Evolutionary conservation across 1,140 invertebrate genomes (phyloP), one percentile per base, ranked within the genome.

Genomic region (Drosophila nasuta): DNA sequence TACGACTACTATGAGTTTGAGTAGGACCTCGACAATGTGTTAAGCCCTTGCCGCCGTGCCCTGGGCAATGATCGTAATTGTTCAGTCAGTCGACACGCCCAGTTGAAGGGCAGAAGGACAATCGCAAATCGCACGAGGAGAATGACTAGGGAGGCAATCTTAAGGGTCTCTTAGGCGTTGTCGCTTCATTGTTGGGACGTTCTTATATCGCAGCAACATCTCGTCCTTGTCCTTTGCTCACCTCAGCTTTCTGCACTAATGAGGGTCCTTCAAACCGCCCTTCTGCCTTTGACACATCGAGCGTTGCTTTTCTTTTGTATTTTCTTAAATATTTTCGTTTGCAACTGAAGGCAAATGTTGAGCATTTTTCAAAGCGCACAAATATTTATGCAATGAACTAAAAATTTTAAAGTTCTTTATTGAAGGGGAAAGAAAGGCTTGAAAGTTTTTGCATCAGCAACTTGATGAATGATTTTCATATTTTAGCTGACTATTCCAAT

Each of bases 311-410:
- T 60, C 60, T 48, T 51, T 72, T 87, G 77, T 87, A 48, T 67
- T 87, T 71, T 75, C 13, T 88, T 58, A 83, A 87, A 87, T 87
- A 87, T 87, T 86, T 87, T 86, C 71, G 38, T 59, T 56, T 51
- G 66, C 35, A 62, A 65, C 56, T 69, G 65, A 25, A 69, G 66
- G 59, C 80, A 81, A 77, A 71, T 74, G 35, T 74, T 57, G 80
- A 86, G 75, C 79, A 72, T 70, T 80, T 80, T 63, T 64, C 67
- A 88, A 87, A 72, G 80, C 85, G 85, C 85, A 83, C 78, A 87
- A 87, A 87, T 87, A 87, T 87, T 87, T 87, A 87, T 77, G 85
- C 85, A 87, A 80, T 89, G 85, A 89, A 81, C 59, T 80, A 89
- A 89, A 89, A 83, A 80, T 66, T 72, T 56, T 20, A 63, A 80